These are phyloP conservation scores for Synaphobranchus kaupii DNA, from an alignment of 2,797 vertebrate genomes.

Conservation along the genomic window DNA sequence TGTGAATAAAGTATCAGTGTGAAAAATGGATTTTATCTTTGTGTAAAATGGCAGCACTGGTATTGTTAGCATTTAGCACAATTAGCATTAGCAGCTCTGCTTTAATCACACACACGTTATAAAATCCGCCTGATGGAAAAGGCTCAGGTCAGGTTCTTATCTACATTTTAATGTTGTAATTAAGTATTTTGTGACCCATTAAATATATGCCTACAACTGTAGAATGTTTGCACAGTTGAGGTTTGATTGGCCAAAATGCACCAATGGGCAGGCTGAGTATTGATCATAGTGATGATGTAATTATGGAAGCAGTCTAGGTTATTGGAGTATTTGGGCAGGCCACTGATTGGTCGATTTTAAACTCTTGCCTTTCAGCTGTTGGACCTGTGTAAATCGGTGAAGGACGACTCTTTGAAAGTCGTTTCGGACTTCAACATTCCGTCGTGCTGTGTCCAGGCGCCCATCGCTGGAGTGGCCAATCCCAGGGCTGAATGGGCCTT, in stretches of 20 bases:
- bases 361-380: slow-evolving; percentile 59
- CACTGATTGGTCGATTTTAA: background rate
- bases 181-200: too few species aligned
- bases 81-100: too few species aligned
- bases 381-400: slow-evolving; percentile 60
- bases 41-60: background rate
- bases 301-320: background rate
- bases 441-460: slow-evolving; percentile 57
- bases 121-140: too few species aligned
- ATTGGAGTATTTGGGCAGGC: background rate
- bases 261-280: too few species aligned
- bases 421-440: slow-evolving; percentile 65
- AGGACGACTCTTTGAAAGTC: slow-evolving; percentile 64
- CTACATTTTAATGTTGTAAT: too few species aligned
- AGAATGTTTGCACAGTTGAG: too few species aligned
- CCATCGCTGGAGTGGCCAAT: slow-evolving; percentile 57
- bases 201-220: too few species aligned
- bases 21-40: background rate
- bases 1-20: background rate
- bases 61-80: background rate
- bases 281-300: too few species aligned
- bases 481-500: slow-evolving; percentile 58
- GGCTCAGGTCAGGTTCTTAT: too few species aligned
- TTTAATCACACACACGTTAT: too few species aligned
- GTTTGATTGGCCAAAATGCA: too few species aligned